These are phyloP conservation scores for Pseudomyrmex pallidus DNA, from an alignment of 1,140 invertebrate genomes.

Conservation along the genomic window DNA sequence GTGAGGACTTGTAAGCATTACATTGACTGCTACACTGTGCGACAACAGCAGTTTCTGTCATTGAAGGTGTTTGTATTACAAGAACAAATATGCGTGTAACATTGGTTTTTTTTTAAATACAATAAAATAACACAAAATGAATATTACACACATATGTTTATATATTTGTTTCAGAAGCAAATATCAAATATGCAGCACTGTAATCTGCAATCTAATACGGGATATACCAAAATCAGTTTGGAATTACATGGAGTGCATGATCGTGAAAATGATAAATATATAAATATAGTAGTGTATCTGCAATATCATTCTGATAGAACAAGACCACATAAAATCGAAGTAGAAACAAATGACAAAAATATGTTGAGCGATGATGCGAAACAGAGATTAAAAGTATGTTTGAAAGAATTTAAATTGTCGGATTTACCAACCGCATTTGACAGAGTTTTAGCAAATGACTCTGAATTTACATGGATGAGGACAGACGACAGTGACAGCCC, in stretches of 20 bases:
- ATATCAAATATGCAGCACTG: conserved; percentile 37
- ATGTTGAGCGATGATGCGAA: background rate
- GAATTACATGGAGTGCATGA: conserved; percentile 59
- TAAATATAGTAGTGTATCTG: conserved; percentile 61
- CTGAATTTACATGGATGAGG: conserved; percentile 53
- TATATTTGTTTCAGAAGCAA: conserved; percentile 56
- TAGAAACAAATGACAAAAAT: conserved; percentile 37
- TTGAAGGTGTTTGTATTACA: conserved; percentile 59
- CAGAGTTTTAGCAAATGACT: conserved; percentile 7
- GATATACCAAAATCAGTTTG: conserved; percentile 59
- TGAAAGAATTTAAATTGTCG: conserved; percentile 57
- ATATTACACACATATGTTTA: too few relatives aligned
- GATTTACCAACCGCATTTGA: conserved; percentile 64
- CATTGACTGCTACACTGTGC: conserved; percentile 63
- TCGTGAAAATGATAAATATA: conserved; percentile 25
- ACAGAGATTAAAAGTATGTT: conserved; percentile 31
- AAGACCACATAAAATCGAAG: conserved; percentile 58
- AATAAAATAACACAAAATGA: background rate
- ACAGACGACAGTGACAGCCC: conserved; percentile 18
- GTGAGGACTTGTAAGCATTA: conserved; percentile 66
- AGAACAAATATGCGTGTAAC: background rate
- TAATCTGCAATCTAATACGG: conserved; percentile 50
- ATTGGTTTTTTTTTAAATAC: background rate
- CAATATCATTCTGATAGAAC: conserved; percentile 58
- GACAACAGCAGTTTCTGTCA: conserved; percentile 64